Percentiles rank a stretch among this genome's conserved stretches.
phyloP scores from a whole-genome alignment of 2,888 invertebrate species.

The Mesopsocus fuscifrons region DNA sequence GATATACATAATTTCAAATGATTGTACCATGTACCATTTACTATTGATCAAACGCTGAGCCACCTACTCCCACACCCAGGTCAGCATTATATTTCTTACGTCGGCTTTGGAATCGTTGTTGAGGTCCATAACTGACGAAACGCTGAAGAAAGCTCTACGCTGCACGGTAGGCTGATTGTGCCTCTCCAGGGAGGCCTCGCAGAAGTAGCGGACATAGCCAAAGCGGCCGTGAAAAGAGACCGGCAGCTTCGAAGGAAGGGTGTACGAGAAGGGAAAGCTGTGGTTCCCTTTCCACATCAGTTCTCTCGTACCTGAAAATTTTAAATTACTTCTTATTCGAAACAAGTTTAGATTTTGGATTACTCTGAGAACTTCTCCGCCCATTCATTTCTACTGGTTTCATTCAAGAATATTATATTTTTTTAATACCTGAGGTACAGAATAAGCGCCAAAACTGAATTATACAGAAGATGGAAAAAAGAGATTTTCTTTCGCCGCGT shows the following conservation, averaged over 20 bases:
- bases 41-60: no score
- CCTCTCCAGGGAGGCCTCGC: slow-evolving; percentile 20
- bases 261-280: slow-evolving; percentile 19
- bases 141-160: slow-evolving; percentile 18
- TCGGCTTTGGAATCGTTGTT: slow-evolving; percentile 20
- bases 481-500: no score
- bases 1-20: no score
- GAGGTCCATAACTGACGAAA: slow-evolving; percentile 19
- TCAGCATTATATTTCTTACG: no score
- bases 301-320: slow-evolving; percentile 18
- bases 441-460: not conserved
- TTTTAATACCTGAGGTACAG: not conserved
- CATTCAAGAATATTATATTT: no score
- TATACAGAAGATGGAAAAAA: no score
- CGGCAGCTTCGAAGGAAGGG: slow-evolving; percentile 19
- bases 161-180: slow-evolving; percentile 18
- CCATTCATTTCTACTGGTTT: not conserved
- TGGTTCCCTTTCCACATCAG: slow-evolving; percentile 19
- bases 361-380: no score
- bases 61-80: no score
- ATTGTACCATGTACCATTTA: no score
- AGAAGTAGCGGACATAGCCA: slow-evolving; percentile 20
- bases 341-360: no score
- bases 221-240: slow-evolving; percentile 19
- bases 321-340: not conserved